Conservation (phyloP, 92 coral and sea anemone genomes). For the Siderastrea siderea region DNA sequence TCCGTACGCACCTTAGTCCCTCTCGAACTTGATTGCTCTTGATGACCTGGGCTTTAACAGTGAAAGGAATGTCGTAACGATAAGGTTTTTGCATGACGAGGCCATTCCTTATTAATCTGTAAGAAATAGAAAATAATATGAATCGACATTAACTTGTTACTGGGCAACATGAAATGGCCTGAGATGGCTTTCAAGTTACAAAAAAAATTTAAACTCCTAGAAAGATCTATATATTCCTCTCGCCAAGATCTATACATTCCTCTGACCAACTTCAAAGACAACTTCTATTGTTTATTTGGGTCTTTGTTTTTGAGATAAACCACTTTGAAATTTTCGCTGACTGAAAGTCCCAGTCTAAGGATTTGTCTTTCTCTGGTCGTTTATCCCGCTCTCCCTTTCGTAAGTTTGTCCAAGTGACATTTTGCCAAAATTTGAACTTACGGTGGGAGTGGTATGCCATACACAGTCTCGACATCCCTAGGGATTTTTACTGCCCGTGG, state of each 20-base stretch:
- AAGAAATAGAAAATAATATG: neutral
- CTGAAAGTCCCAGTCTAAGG: too few relatives aligned
- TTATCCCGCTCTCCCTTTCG: too few relatives aligned
- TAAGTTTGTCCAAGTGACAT: too few relatives aligned
- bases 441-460: slow-evolving; percentile 72
- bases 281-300: too few relatives aligned
- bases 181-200: neutral
- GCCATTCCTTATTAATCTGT: slow-evolving; percentile 61
- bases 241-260: too few relatives aligned
- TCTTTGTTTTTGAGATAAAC: too few relatives aligned
- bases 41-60: slow-evolving; percentile 51
- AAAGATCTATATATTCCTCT: too few relatives aligned
- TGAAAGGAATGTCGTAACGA: slow-evolving; percentile 49
- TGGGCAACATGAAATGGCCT: neutral
- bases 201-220: too few relatives aligned
- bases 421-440: slow-evolving; percentile 7
- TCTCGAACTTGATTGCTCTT: slow-evolving; percentile 22
- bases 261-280: too few relatives aligned
- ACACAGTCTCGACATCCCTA: slow-evolving; percentile 41
- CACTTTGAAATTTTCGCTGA: too few relatives aligned
- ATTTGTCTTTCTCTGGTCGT: too few relatives aligned
- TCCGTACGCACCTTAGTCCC: slow-evolving; percentile 32
- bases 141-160: too few relatives aligned
- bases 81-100: slow-evolving; percentile 47
- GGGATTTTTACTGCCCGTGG: slow-evolving; percentile 49